Percentiles rank a stretch among this genome's conserved stretches.
Conservation (phyloP, 2,113 vertebrate species). For the Chlorocebus sabaeus region DNA sequence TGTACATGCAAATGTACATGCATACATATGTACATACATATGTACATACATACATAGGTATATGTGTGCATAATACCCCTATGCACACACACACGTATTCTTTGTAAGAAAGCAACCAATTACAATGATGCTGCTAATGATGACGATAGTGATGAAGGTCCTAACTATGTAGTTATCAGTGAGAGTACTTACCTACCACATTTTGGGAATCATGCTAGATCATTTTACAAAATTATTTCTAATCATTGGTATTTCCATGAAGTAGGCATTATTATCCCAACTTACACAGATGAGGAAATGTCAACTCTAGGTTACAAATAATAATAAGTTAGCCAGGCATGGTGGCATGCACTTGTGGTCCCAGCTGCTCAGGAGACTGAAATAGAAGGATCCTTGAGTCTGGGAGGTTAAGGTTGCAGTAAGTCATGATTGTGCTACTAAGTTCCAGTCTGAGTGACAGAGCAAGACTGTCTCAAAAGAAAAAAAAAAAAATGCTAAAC, state of each 20-base stretch:
- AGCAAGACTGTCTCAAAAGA: too few relatives aligned
- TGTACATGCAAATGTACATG: neutral
- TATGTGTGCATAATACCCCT: neutral
- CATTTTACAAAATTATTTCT: neutral
- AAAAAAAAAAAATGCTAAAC: neutral
- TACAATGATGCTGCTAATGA: neutral
- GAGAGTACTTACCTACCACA: neutral
- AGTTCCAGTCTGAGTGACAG: too few relatives aligned
- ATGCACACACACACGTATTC: neutral
- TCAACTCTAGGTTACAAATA: neutral
- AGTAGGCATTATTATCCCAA: neutral
- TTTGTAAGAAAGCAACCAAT: neutral
- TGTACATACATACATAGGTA: neutral
- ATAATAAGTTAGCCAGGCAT: too few relatives aligned
- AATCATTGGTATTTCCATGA: neutral
- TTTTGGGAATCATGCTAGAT: neutral
- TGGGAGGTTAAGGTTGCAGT: too few relatives aligned
- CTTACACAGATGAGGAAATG: neutral
- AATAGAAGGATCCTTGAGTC: too few relatives aligned
- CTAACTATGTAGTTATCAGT: neutral
- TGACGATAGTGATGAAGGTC: neutral
- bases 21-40: neutral
- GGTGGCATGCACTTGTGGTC: too few relatives aligned
- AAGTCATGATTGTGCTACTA: too few relatives aligned
- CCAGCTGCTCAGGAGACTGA: too few relatives aligned